A percentile compares a stretch with the other conserved stretches of the same genome.
Evolutionary conservation across 1,140 invertebrate species (phyloP).

Genomic region (Pseudomyrmex concolor): DNA sequence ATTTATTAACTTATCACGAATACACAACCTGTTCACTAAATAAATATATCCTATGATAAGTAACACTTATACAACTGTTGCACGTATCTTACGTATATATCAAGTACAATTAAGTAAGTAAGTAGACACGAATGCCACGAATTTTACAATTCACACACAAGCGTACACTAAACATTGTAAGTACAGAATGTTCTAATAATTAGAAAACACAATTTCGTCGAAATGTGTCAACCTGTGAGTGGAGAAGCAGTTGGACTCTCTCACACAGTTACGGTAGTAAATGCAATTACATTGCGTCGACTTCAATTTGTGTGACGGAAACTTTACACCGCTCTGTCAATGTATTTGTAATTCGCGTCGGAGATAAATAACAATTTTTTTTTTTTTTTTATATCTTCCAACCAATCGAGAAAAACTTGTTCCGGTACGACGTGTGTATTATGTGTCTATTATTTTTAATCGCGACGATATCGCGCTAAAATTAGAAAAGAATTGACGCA

Average conservation of each 20-base stretch:
- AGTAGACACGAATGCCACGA: neutral
- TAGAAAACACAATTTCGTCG: slow-evolving; percentile 7
- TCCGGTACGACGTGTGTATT: too few relatives aligned
- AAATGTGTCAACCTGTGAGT: neutral
- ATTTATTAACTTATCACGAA: neutral
- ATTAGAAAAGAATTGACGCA: neutral
- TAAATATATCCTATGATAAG: slow-evolving; percentile 9
- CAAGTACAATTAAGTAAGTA: slow-evolving; percentile 19
- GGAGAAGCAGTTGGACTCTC: neutral
- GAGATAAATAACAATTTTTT: too few relatives aligned
- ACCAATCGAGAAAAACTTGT: too few relatives aligned
- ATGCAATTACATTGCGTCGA: slow-evolving; percentile 19
- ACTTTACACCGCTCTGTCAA: neutral
- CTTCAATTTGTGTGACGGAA: neutral
- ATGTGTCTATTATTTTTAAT: too few relatives aligned
- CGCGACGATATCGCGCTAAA: too few relatives aligned
- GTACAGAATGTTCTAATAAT: neutral
- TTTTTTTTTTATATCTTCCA: too few relatives aligned
- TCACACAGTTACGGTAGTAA: neutral
- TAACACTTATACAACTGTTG: slow-evolving; percentile 10
- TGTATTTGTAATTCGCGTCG: too few relatives aligned
- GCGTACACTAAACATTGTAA: too few relatives aligned
- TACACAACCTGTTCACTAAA: neutral
- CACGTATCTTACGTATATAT: neutral
- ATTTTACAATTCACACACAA: too few relatives aligned